Conservation (phyloP, 2,113 vertebrate species). For the Leptobrachium leishanense region DNA sequence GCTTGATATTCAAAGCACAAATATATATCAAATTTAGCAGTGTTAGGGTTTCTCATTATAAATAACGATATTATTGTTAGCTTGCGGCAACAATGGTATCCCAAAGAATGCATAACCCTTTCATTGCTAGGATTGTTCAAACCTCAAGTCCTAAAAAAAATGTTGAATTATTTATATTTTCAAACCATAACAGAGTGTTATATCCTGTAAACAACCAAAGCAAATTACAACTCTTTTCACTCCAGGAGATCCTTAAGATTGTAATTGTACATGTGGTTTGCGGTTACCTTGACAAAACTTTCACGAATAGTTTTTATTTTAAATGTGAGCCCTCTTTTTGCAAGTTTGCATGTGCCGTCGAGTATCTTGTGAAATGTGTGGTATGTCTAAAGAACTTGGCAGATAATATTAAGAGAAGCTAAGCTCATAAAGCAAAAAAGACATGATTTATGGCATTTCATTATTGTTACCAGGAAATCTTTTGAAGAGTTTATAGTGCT, state of each 20-base stretch:
- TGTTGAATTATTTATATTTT: conserved; percentile 37
- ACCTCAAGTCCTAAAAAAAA: conserved; percentile 11
- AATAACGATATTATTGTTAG: conserved; percentile 10
- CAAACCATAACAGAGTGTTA: conserved; percentile 20
- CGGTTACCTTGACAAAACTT: conserved; percentile 31
- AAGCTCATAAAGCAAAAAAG: too few species aligned
- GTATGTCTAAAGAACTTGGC: too few species aligned
- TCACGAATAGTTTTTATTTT: conserved; percentile 14
- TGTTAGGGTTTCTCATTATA: conserved; percentile 25
- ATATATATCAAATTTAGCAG: conserved; percentile 29
- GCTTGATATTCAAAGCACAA: neutral
- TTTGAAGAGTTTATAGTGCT: too few species aligned
- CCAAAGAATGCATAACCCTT: conserved; percentile 28
- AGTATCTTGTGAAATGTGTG: too few species aligned
- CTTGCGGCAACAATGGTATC: conserved; percentile 33
- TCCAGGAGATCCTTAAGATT: conserved; percentile 32
- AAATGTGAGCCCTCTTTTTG: neutral
- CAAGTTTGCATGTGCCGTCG: too few species aligned
- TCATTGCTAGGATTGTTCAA: conserved; percentile 17
- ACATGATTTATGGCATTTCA: too few species aligned
- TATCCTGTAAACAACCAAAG: conserved; percentile 42
- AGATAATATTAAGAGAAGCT: too few species aligned
- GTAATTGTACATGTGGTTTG: conserved; percentile 27
- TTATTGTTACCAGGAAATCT: too few species aligned
- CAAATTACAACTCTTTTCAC: conserved; percentile 32